phyloP scores from a whole-genome alignment of 1,140 invertebrate genomes.

The Atopsyche davidsoni region DNA sequence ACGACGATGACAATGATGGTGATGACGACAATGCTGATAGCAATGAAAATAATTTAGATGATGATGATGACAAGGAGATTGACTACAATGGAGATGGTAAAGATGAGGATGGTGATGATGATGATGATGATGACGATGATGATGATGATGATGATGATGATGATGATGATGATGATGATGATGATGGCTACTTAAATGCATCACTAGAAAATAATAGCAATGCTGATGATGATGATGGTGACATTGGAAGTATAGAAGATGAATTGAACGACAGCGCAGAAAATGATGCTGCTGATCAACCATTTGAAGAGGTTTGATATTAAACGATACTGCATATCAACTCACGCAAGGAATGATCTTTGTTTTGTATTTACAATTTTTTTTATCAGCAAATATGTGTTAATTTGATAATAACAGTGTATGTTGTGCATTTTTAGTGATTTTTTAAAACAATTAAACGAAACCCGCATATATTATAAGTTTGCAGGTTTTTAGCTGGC shows the following conservation, averaged over 20 bases:
- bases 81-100: constrained; percentile 33
- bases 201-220: constrained; percentile 31
- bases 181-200: constrained; percentile 31
- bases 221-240: constrained; percentile 30
- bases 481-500: too few species aligned
- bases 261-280: constrained; percentile 32
- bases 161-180: constrained; percentile 34
- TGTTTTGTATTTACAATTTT: too few species aligned
- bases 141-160: constrained; percentile 33
- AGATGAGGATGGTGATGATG: constrained; percentile 30
- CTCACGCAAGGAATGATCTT: too few species aligned
- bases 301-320: constrained; percentile 31
- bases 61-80: constrained; percentile 32
- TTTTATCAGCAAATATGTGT: too few species aligned
- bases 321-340: too few species aligned
- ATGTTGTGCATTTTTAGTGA: too few species aligned
- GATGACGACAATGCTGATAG: constrained; percentile 33
- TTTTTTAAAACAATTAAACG: too few species aligned
- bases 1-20: constrained; percentile 32
- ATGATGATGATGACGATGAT: constrained; percentile 31
- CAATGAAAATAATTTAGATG: constrained; percentile 38
- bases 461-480: too few species aligned
- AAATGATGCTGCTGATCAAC: constrained; percentile 30
- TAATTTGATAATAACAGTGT: too few species aligned
- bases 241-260: constrained; percentile 18